Percentiles rank a stretch among this genome's conserved stretches.
Conservation (phyloP, 2,888 invertebrate species). For the Cerastis leucographa region DNA sequence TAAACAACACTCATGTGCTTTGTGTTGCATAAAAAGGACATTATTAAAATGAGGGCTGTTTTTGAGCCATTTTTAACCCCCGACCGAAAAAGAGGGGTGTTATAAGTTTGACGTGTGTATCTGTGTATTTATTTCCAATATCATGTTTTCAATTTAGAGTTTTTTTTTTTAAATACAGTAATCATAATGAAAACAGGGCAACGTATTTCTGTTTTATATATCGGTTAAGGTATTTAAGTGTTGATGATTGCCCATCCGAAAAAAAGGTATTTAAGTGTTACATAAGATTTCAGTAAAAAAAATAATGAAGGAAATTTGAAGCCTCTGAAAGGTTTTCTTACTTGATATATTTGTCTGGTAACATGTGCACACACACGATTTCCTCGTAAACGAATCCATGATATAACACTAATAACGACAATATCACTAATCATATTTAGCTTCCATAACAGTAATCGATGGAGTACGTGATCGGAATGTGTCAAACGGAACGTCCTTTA, state of each 20-base stretch:
- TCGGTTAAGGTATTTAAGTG: not conserved
- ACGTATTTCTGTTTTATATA: not conserved
- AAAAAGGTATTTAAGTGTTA: not conserved
- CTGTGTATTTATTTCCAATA: not conserved
- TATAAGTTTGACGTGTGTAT: no score
- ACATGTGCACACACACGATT: not conserved
- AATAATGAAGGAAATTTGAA: not conserved
- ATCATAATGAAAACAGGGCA: no score
- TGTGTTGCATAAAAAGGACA: not conserved
- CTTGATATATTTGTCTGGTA: not conserved
- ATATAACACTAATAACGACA: slow-evolving; percentile 13
- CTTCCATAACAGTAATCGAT: slow-evolving; percentile 31
- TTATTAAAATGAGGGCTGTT: not conserved
- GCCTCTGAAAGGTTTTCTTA: not conserved
- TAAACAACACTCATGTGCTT: not conserved
- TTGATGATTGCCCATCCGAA: no score
- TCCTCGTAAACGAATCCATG: not conserved
- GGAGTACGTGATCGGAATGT: slow-evolving; percentile 32
- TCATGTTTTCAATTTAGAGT: not conserved
- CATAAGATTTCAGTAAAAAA: not conserved
- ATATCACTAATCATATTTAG: slow-evolving; percentile 18
- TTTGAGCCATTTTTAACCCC: not conserved
- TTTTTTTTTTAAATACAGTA: no score
- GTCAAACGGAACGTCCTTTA: not conserved
- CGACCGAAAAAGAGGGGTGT: no score